These are phyloP conservation scores for Rhabdomys dilectus DNA, from an alignment of 2,113 vertebrate species.

Conservation along the genomic window DNA sequence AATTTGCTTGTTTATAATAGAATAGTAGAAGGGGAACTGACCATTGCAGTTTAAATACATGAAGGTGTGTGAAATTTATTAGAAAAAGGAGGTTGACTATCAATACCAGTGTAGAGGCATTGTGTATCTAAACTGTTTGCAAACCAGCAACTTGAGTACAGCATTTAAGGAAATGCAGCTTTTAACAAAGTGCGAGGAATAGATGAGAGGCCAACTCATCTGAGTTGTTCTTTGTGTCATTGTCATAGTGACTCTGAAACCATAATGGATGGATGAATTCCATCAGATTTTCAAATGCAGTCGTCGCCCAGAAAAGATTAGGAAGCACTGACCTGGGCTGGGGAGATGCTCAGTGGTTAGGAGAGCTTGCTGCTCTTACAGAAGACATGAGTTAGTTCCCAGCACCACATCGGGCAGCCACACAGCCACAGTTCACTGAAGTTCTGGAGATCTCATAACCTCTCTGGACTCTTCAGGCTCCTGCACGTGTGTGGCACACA, in stretches of 20 bases:
- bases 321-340: background rate
- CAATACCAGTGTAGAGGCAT: background rate
- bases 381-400: background rate
- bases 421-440: no score
- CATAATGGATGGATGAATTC: background rate
- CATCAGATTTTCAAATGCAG: background rate
- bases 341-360: background rate
- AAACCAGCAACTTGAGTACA: background rate
- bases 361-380: background rate
- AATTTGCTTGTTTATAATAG: background rate
- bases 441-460: background rate
- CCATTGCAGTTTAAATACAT: conserved; percentile 1
- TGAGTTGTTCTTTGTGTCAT: background rate
- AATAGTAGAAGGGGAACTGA: background rate
- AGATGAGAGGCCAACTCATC: background rate
- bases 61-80: conserved; percentile 4
- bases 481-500: background rate
- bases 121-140: background rate
- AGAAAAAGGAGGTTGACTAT: background rate
- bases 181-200: background rate
- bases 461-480: background rate
- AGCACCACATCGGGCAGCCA: background rate
- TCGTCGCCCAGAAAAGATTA: background rate
- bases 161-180: conserved; percentile 5
- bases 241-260: background rate